A percentile compares a stretch with the other conserved stretches of the same genome.
Conservation (phyloP, 2,888 invertebrate species). For the Polymixis lichenea region DNA sequence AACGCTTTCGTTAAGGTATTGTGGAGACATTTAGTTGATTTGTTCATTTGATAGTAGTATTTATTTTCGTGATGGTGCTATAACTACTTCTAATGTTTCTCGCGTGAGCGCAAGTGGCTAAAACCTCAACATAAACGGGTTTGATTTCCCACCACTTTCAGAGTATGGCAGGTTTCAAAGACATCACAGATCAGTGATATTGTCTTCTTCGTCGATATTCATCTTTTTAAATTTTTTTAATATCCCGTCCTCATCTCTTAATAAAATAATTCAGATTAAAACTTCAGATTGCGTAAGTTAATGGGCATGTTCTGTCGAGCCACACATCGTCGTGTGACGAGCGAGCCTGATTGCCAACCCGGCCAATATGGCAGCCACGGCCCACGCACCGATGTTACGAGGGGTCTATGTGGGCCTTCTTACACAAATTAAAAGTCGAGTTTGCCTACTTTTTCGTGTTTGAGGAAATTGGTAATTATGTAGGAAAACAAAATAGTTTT, state of each 20-base stretch:
- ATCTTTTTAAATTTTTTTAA: not conserved
- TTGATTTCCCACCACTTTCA: not conserved
- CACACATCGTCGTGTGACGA: conserved; percentile 19
- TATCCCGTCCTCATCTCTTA: not conserved
- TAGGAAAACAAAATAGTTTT: not conserved
- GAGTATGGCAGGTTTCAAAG: not conserved
- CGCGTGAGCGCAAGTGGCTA: not conserved
- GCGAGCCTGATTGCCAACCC: conserved; percentile 21
- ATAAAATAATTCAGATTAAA: conserved; percentile 31
- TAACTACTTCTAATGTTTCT: not conserved
- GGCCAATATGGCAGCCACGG: conserved; percentile 21
- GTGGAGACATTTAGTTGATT: not conserved
- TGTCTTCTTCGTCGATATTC: not conserved
- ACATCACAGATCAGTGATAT: not conserved
- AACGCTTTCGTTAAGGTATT: not conserved
- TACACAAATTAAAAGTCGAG: conserved; percentile 27
- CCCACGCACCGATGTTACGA: conserved; percentile 17
- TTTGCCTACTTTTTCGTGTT: not conserved
- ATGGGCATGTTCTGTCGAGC: conserved; percentile 5
- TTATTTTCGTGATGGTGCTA: not conserved
- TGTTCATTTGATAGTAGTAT: not conserved
- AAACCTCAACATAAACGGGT: not conserved
- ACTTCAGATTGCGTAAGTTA: conserved; percentile 25
- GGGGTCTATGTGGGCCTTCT: conserved; percentile 1
- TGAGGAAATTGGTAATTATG: not conserved